Evolutionary conservation across 2,113 vertebrate species (phyloP).

Genomic region (Lasiurus borealis): DNA sequence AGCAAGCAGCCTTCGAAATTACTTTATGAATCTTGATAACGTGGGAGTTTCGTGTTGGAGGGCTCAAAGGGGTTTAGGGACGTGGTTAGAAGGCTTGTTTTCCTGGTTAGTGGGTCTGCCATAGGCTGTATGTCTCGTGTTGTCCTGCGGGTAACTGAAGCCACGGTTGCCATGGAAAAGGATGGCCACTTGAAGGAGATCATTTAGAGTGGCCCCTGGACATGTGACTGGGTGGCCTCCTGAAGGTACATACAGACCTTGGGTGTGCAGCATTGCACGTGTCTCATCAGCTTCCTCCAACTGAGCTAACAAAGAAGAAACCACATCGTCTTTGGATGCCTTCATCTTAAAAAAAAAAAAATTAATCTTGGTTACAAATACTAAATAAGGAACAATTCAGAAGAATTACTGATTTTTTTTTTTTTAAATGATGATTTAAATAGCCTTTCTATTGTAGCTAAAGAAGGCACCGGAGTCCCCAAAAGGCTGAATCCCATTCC

Average conservation of each 20-base stretch:
- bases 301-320: constrained; percentile 22
- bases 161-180: constrained; percentile 45
- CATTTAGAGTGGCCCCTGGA: constrained; percentile 36
- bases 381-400: constrained; percentile 16
- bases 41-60: background rate
- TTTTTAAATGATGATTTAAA: constrained; percentile 14
- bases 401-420: background rate
- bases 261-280: background rate
- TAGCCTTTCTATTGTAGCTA: background rate
- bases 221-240: background rate
- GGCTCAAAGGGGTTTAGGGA: background rate
- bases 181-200: constrained; percentile 43
- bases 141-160: background rate
- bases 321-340: background rate
- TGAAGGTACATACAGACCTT: background rate
- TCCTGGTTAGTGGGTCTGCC: background rate
- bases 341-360: constrained; percentile 39
- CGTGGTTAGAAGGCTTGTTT: background rate
- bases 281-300: constrained; percentile 15
- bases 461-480: background rate
- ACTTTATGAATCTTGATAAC: constrained; percentile 31
- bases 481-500: background rate
- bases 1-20: background rate
- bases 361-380: constrained; percentile 20
- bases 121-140: background rate